phyloP scores from a whole-genome alignment of 1,140 invertebrate genomes.

The Coboldia fuscipes region DNA sequence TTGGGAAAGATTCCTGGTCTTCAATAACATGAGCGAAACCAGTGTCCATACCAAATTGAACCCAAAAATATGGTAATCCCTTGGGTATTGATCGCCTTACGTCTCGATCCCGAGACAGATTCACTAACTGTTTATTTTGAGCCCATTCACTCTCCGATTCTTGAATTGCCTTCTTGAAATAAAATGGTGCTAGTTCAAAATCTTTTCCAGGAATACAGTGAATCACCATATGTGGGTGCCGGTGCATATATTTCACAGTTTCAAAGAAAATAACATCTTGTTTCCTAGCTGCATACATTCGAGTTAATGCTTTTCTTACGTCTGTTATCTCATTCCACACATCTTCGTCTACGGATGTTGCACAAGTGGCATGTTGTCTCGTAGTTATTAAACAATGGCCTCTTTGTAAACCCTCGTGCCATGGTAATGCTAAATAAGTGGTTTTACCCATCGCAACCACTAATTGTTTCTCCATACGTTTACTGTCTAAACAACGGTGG shows the following conservation, averaged over 20 bases:
- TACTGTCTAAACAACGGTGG: slow-evolving; percentile 58
- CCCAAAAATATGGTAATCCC: slow-evolving; percentile 82
- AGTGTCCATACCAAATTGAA: slow-evolving; percentile 73
- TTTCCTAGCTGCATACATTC: slow-evolving; percentile 50
- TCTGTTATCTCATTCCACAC: slow-evolving; percentile 70
- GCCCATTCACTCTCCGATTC: slow-evolving; percentile 91
- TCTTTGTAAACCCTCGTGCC: slow-evolving; percentile 52
- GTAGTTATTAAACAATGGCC: slow-evolving; percentile 79
- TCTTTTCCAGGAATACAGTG: slow-evolving; percentile 54
- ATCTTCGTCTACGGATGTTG: slow-evolving; percentile 78
- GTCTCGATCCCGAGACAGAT: slow-evolving; percentile 45
- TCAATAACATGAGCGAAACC: slow-evolving; percentile 96
- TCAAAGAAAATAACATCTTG: slow-evolving; percentile 86
- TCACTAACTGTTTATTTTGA: slow-evolving; percentile 86
- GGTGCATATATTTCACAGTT: slow-evolving; percentile 47
- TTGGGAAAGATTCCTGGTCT: slow-evolving; percentile 70
- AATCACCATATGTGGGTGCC: slow-evolving; percentile 65
- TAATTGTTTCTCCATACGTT: slow-evolving; percentile 65
- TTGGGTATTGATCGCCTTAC: slow-evolving; percentile 70
- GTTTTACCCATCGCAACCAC: slow-evolving; percentile 60
- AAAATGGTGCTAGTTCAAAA: slow-evolving; percentile 63
- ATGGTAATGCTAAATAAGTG: slow-evolving; percentile 64
- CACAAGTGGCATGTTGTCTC: slow-evolving; percentile 54
- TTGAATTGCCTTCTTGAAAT: slow-evolving; percentile 92
- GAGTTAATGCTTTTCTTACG: slow-evolving; percentile 49